Base-by-base conservation (phyloP, 2,888 invertebrate genomes). In the Proisotoma minuta region DNA sequence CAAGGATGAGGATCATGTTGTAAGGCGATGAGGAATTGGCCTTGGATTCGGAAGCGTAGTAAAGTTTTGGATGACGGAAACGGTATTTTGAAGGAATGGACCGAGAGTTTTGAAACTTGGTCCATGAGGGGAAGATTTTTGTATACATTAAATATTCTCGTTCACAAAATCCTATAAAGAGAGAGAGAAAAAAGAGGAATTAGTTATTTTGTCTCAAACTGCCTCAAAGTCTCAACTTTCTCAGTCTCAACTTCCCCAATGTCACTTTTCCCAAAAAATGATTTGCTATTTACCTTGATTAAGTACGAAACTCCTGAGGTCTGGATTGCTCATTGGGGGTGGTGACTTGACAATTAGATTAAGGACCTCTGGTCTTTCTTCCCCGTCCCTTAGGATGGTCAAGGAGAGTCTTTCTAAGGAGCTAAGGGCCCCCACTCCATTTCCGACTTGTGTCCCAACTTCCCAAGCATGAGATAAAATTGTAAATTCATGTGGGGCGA, bases 41-140 rank as follows among this genome's bases (percentile, higher is more conserved):
- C 39, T 62, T 58, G n/a, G n/a, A n/a, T 26, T 67, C 62, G 28
- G 64, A 63, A n/a, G 63, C 64, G 51, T 67, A 67, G 29, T 64
- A 67, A 51, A 63, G 64, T 18, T 49, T 20, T 23, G 67, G 62
- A 52, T 62, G 48, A 3, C 60, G 67, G 50, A 60, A 67, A 10
- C 56, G 53, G 26, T 52, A 47, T 8, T 51, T 48, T 34, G 1
- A 10, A n/a, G 67, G 62, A 24, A 51, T 59, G 29, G 59, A 52
- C 40, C 58, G 63, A 43, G 12, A 47, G 43, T 64, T 54, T 39
- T 59, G 47, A 18, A 64, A 67, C 15, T 62, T 40, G 8, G 61
- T 59, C 58, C 60, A 64, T 18, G 53, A 59, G 18, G 56, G 52
- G 34, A 67, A 64, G 26, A 67, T 39, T 50, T 67, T 57, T 2